Evolutionary conservation across 2,888 invertebrate species (phyloP), one percentile per base, ranked within the genome.

Genomic region (Rhynchonema sp.): DNA sequence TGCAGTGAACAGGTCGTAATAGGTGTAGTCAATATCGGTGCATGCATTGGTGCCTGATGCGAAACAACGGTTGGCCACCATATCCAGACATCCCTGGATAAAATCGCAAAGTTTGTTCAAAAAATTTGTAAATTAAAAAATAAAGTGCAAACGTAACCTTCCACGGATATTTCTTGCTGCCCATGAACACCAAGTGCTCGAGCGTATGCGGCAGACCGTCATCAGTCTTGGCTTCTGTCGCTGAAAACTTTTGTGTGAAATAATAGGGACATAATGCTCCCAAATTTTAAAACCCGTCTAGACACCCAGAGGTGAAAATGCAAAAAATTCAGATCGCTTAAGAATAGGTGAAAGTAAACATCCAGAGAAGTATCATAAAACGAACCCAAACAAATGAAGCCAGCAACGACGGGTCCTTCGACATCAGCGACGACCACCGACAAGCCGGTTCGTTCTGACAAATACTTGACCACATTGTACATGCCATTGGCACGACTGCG

Each of bases 41-140:
- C 84, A 85, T 0, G 89, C 90, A 77, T 91, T 90, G 1, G 90
- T 90, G 1, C 90, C 90, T 52, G 86, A 86, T 1, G 89, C 88
- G 23, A 88, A 79, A 70, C 87, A 89, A 46, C 88, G 80, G 74
- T 89, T 90, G 9, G 90, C 89, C 65, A 89, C 75, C 59, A 89
- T 78, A 76, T 91, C 90, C 63, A 91, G 75, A 56, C 89, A 82
- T 2, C 89, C 89, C 74, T 75, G 66, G 2, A 1, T 28, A 9
- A 38, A 52, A 3, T 52, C 13, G 23, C n/a, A 22, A 27, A 49
- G 20, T 49, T 3, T 17, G 3, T 17, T 3, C 49, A 49, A 49
- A 49, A n/a, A n/a, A 49, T n/a, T 49, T 3, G 13, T 49, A n/a
- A 6, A n/a, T 49, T 13, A 29, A 55, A 26, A 55, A 55, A 17